Conservation (phyloP, 2,113 vertebrate species). For the Rhabdomys dilectus region DNA sequence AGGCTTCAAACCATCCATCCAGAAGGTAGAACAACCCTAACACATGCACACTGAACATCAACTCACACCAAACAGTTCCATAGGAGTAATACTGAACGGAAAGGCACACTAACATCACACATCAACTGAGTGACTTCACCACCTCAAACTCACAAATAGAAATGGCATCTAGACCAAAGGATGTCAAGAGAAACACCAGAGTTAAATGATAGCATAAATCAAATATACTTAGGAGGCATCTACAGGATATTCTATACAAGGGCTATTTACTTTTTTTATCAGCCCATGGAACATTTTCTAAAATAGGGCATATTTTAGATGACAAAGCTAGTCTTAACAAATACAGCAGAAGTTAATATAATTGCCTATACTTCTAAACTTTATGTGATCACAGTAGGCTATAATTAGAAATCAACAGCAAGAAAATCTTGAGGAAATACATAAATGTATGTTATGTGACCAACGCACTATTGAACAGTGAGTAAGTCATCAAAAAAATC, state of each 20-base stretch:
- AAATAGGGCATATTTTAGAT: neutral
- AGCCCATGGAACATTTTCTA: neutral
- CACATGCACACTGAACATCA: neutral
- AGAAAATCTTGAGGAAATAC: neutral
- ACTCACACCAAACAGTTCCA: neutral
- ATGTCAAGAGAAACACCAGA: neutral
- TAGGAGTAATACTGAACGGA: neutral
- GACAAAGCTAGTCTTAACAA: neutral
- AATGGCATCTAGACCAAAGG: neutral
- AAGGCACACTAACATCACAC: neutral
- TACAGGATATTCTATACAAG: neutral
- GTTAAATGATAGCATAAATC: neutral
- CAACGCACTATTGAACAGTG: neutral
- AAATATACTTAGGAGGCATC: neutral
- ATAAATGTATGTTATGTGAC: neutral
- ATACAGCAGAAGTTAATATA: neutral
- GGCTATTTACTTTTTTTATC: neutral
- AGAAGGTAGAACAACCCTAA: neutral
- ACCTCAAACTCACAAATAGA: neutral
- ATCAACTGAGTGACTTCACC: neutral
- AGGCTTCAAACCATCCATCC: neutral
- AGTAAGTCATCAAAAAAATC: neutral
- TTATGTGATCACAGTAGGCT: neutral
- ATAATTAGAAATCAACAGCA: neutral
- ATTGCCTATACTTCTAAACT: too few relatives aligned